phyloP scores from a whole-genome alignment of 37 sponge, comb jelly and placozoan genomes.

The Ephydatia muelleri region DNA sequence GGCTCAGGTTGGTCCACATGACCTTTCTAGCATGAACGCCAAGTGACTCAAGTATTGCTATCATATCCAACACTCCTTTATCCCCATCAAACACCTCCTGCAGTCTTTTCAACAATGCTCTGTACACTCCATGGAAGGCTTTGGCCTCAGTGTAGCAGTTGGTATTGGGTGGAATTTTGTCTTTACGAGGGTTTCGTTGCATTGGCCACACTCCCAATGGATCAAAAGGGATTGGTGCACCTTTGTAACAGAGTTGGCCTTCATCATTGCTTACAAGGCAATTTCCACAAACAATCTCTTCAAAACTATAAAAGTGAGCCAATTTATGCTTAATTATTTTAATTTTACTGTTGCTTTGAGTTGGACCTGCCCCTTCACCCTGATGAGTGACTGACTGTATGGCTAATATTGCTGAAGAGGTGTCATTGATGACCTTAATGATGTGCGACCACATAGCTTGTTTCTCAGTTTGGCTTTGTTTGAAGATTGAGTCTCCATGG shows the following conservation, averaged over 20 bases:
- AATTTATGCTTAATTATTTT: background rate
- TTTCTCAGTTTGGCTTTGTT: background rate
- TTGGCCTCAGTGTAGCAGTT: constrained; percentile 49
- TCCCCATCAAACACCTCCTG: constrained; percentile 39
- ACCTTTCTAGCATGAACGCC: background rate
- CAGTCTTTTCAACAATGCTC: constrained; percentile 25
- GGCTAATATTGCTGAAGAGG: constrained; percentile 20
- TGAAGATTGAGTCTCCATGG: constrained; percentile 24
- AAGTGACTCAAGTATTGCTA: background rate
- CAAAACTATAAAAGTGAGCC: constrained; percentile 58
- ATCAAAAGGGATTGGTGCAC: constrained; percentile 40
- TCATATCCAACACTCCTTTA: background rate
- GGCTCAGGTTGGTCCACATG: background rate
- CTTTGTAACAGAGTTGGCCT: constrained; percentile 6
- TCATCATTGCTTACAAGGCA: constrained; percentile 5
- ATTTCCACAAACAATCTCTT: constrained; percentile 57
- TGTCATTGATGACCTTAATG: constrained; percentile 5
- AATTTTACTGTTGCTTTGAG: constrained; percentile 14
- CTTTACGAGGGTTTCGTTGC: constrained; percentile 47
- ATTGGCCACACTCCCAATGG: constrained; percentile 75
- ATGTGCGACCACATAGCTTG: constrained; percentile 30
- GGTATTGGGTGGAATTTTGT: constrained; percentile 9
- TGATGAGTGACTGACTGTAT: constrained; percentile 47
- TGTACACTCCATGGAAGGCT: constrained; percentile 51
- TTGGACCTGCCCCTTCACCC: constrained; percentile 59